These are phyloP conservation scores for Mesocricetus auratus DNA, from an alignment of 2,113 vertebrate species.

Conservation along the genomic window DNA sequence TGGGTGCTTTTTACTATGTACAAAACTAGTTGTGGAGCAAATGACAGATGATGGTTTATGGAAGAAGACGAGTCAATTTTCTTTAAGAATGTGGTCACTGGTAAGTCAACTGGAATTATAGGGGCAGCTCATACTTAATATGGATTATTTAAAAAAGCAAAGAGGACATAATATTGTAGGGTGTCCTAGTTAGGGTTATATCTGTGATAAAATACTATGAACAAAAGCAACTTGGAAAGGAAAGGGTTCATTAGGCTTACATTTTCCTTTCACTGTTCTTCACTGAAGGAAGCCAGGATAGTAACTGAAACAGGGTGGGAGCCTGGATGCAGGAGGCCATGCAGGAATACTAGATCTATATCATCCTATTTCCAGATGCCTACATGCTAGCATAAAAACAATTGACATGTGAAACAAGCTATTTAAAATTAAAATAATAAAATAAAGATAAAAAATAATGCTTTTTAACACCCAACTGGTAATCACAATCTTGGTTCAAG, in stretches of 20 bases:
- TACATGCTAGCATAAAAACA: too few relatives aligned
- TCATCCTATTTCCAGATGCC: too few relatives aligned
- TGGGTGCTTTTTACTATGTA: not conserved
- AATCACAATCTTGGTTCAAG: not conserved
- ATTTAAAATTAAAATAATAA: too few relatives aligned
- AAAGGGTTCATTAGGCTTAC: too few relatives aligned
- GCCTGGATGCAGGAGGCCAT: too few relatives aligned
- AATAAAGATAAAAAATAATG: too few relatives aligned
- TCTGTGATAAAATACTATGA: not conserved
- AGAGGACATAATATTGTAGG: not conserved
- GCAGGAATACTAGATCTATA: too few relatives aligned
- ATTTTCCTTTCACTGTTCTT: too few relatives aligned
- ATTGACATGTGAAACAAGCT: too few relatives aligned
- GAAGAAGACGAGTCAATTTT: not conserved
- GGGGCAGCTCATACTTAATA: not conserved
- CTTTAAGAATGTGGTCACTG: not conserved
- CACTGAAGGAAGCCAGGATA: too few relatives aligned
- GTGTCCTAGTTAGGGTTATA: not conserved
- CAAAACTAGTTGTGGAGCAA: not conserved
- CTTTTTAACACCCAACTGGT: not conserved
- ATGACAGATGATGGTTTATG: not conserved
- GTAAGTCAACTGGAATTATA: not conserved
- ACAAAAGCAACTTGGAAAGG: too few relatives aligned
- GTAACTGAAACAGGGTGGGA: too few relatives aligned
- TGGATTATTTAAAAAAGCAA: not conserved